Evolutionary conservation across 1,140 invertebrate species (phyloP).

Genomic region (Aphis gossypii): DNA sequence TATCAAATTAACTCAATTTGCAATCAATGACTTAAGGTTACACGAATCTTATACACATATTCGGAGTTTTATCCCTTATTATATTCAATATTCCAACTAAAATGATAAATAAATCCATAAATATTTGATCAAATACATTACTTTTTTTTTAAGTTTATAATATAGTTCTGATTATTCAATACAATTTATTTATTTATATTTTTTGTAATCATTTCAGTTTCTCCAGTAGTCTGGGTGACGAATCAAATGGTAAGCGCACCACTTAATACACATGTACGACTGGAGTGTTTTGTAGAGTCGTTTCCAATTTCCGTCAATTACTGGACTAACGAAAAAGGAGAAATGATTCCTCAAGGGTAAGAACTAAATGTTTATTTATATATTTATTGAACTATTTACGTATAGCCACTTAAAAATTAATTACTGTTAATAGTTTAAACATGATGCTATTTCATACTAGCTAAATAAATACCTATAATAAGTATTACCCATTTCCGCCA

Average conservation of each 20-base stretch:
- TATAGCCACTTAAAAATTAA: background rate
- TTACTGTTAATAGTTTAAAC: too few species aligned
- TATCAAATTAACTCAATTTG: too few species aligned
- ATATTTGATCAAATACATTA: background rate
- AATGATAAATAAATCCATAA: too few species aligned
- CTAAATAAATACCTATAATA: too few species aligned
- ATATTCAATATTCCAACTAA: background rate
- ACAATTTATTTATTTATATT: background rate
- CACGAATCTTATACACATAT: too few species aligned
- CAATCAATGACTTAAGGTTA: too few species aligned
- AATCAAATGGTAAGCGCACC: constrained; percentile 88
- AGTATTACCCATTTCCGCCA: too few species aligned
- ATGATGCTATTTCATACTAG: too few species aligned
- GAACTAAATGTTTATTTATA: background rate
- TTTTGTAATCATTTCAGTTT: constrained; percentile 70
- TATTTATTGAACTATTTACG: background rate
- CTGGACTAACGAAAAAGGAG: constrained; percentile 71
- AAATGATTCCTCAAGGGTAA: constrained; percentile 58
- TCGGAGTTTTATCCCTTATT: background rate
- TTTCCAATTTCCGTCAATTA: constrained; percentile 88
- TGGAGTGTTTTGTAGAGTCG: constrained; percentile 90
- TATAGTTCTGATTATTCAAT: background rate
- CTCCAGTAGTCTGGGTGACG: constrained; percentile 85
- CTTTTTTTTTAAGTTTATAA: background rate
- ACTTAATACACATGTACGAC: constrained; percentile 82